Percentiles rank a stretch among this genome's conserved stretches.
These are phyloP conservation scores for Chaunax sp. DNA, from an alignment of 2,797 vertebrate genomes.

Conservation along the genomic window DNA sequence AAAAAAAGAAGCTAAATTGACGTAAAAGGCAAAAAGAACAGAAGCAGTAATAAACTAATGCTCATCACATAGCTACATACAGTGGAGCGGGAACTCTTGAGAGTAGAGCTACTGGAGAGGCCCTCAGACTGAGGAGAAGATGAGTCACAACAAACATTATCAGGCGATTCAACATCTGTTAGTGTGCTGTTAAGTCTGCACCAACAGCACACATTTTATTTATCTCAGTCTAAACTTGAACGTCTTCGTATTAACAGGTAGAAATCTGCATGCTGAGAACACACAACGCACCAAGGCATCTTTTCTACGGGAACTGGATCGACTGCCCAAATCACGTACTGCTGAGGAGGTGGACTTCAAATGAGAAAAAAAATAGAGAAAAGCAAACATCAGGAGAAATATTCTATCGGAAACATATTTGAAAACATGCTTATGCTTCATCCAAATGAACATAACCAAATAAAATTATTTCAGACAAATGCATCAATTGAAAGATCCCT, in stretches of 20 bases:
- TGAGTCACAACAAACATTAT: conserved; percentile 41
- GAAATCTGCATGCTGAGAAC: conserved; percentile 21
- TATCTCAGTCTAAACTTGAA: background rate
- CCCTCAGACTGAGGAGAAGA: conserved; percentile 79
- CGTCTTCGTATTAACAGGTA: background rate
- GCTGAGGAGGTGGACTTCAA: conserved; percentile 82
- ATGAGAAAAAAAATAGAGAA: conserved; percentile 53
- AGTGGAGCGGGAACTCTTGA: conserved; percentile 85
- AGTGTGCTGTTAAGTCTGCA: background rate
- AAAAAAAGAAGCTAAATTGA: conserved; percentile 20
- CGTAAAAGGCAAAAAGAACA: conserved; percentile 10
- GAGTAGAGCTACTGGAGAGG: conserved; percentile 75
- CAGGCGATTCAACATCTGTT: background rate
- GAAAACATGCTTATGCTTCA: background rate
- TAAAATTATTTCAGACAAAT: conserved; percentile 3
- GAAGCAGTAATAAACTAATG: conserved; percentile 18
- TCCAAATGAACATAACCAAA: conserved; percentile 23
- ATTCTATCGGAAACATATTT: conserved; percentile 5
- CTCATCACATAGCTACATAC: conserved; percentile 77
- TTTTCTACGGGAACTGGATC: conserved; percentile 85
- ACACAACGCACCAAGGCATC: conserved; percentile 86
- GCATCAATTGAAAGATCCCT: conserved; percentile 12
- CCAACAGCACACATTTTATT: background rate
- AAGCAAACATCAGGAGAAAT: conserved; percentile 22
- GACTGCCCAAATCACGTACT: conserved; percentile 82